Evolutionary conservation across 37 sponge, comb jelly and placozoan genomes (phyloP).

Genomic region (Petrosia ficiformis): DNA sequence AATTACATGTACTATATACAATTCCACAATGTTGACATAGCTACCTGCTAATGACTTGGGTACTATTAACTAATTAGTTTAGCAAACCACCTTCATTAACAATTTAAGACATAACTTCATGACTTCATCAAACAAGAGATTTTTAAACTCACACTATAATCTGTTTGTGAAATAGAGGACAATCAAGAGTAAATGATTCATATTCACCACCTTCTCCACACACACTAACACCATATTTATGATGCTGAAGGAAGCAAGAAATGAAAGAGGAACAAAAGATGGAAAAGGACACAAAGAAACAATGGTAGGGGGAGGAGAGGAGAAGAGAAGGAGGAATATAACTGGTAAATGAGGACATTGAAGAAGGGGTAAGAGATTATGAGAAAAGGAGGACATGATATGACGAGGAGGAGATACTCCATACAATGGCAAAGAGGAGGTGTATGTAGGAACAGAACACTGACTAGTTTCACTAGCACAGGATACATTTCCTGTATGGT

Average conservation of each 20-base stretch:
- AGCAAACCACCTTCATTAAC: no score
- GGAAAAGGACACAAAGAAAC: background rate
- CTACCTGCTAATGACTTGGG: no score
- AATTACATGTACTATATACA: no score
- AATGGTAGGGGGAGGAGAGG: background rate
- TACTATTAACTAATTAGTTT: no score
- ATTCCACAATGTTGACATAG: no score
- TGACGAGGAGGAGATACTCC: no score
- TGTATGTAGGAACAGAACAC: background rate
- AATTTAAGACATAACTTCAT: no score
- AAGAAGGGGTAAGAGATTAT: no score
- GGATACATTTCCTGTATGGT: constrained; percentile 66
- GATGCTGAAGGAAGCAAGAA: constrained; percentile 34
- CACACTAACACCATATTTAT: constrained; percentile 82
- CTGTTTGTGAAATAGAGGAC: constrained; percentile 83
- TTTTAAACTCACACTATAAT: constrained; percentile 76
- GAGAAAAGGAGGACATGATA: no score
- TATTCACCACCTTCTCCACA: constrained; percentile 99
- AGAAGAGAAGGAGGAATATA: background rate
- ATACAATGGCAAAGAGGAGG: background rate
- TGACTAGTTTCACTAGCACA: constrained; percentile 58
- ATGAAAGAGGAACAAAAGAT: background rate
- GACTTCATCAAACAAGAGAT: no score
- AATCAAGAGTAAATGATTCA: constrained; percentile 93
- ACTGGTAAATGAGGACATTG: no score